Conservation (phyloP, 2,113 vertebrate species). For the Plestiodon gilberti region DNA sequence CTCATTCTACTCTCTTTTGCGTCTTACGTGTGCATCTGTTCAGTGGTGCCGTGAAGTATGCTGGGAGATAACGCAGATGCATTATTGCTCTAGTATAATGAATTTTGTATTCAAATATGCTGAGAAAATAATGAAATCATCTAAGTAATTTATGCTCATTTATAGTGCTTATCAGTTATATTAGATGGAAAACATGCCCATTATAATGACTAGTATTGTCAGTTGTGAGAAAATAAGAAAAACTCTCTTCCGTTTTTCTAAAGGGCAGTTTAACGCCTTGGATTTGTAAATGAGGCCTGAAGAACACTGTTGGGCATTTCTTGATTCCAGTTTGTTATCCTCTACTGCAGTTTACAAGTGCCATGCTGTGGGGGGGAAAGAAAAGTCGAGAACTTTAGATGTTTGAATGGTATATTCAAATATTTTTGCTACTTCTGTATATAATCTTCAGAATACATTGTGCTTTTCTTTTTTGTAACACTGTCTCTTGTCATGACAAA, state of each 20-base stretch:
- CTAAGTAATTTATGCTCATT: constrained; percentile 63
- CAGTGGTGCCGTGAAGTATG: constrained; percentile 72
- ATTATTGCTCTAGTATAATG: constrained; percentile 63
- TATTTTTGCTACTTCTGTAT: constrained; percentile 71
- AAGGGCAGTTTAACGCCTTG: constrained; percentile 43
- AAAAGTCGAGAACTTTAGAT: constrained; percentile 54
- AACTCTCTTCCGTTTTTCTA: constrained; percentile 42
- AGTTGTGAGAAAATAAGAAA: constrained; percentile 56
- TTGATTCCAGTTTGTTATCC: constrained; percentile 49
- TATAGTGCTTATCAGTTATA: constrained; percentile 63
- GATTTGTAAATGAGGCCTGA: constrained; percentile 42
- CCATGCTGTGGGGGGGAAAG: constrained; percentile 44
- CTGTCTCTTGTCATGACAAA: constrained; percentile 72
- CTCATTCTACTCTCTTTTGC: constrained; percentile 40
- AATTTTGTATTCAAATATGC: constrained; percentile 67
- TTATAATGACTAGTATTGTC: constrained; percentile 42
- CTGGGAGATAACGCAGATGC: constrained; percentile 70
- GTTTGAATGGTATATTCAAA: constrained; percentile 69
- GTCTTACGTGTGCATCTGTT: constrained; percentile 56
- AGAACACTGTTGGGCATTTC: constrained; percentile 56
- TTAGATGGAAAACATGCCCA: constrained; percentile 59
- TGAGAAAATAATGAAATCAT: constrained; percentile 65
- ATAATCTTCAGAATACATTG: constrained; percentile 67
- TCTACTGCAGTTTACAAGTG: constrained; percentile 58
- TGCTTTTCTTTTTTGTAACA: constrained; percentile 72